Percentiles rank a stretch among this genome's conserved stretches.
Conservation (phyloP, 2,113 vertebrate genomes). For the Carettochelys insculpta region DNA sequence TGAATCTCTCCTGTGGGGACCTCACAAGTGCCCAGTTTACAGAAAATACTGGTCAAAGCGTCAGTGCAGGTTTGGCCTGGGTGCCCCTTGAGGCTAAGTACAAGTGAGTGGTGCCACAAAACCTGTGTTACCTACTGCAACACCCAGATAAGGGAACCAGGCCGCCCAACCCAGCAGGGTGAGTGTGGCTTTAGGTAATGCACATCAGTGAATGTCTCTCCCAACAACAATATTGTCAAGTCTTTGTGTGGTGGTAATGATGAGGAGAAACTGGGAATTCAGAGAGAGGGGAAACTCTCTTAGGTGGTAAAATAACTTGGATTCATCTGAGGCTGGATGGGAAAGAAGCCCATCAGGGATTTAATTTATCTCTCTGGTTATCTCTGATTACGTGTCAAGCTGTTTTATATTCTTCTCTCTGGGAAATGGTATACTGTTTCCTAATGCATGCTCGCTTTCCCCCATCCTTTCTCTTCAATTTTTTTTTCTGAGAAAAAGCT, state of each 20-base stretch:
- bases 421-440: conserved; percentile 22
- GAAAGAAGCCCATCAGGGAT: conserved; percentile 40
- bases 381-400: conserved; percentile 55
- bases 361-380: conserved; percentile 64
- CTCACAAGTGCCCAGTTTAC: too few species aligned
- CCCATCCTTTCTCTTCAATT: background rate
- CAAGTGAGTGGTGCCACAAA: background rate
- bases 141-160: background rate
- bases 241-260: conserved; percentile 22
- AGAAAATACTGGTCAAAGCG: too few species aligned
- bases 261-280: conserved; percentile 38
- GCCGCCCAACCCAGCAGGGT: background rate
- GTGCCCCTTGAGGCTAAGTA: background rate
- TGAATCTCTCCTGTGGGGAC: too few species aligned
- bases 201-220: conserved; percentile 32
- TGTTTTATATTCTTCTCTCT: conserved; percentile 61
- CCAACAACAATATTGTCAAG: conserved; percentile 18
- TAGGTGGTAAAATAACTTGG: conserved; percentile 50
- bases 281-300: conserved; percentile 11
- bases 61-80: background rate
- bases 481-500: conserved; percentile 44
- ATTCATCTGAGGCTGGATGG: conserved; percentile 53
- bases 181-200: conserved; percentile 6
- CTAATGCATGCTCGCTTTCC: conserved; percentile 15
- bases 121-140: too few species aligned